phyloP scores from a whole-genome alignment of 2,797 vertebrate species.

The Notolabrus celidotus region DNA sequence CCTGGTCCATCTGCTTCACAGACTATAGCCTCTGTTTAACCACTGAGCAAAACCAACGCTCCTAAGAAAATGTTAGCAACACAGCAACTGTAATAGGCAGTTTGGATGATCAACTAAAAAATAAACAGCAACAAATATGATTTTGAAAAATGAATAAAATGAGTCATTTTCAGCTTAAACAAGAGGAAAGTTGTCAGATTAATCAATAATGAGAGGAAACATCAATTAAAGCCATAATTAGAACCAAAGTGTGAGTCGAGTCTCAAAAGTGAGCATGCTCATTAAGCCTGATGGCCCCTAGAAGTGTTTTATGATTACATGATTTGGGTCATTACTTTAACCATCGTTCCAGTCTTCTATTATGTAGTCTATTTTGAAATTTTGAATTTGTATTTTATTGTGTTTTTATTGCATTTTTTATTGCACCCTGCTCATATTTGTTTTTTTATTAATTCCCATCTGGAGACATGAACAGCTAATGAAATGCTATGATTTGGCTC shows the following conservation, averaged over 20 bases:
- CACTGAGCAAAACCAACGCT: too few species aligned
- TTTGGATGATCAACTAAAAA: not conserved
- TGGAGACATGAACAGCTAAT: conserved; percentile 22
- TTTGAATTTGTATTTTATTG: conserved; percentile 15
- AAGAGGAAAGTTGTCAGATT: not conserved
- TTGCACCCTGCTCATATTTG: not conserved
- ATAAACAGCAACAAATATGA: not conserved
- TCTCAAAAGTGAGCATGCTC: not conserved
- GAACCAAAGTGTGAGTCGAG: not conserved
- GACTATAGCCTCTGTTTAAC: too few species aligned
- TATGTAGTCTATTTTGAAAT: not conserved
- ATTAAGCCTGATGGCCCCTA: not conserved
- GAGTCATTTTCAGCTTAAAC: not conserved
- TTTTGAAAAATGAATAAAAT: not conserved
- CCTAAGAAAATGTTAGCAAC: too few species aligned
- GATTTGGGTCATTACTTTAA: not conserved
- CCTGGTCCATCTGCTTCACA: too few species aligned
- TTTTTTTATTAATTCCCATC: conserved; percentile 19
- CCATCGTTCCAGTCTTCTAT: not conserved
- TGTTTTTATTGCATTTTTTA: conserved; percentile 25
- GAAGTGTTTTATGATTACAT: not conserved
- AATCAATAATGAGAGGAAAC: not conserved
- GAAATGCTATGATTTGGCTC: conserved; percentile 21
- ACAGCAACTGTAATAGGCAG: too few species aligned
- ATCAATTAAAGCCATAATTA: conserved; percentile 1